Percentiles rank a stretch among this genome's conserved stretches.
phyloP scores from a whole-genome alignment of 1,140 invertebrate species.

The Hydropsyche tenuis region DNA sequence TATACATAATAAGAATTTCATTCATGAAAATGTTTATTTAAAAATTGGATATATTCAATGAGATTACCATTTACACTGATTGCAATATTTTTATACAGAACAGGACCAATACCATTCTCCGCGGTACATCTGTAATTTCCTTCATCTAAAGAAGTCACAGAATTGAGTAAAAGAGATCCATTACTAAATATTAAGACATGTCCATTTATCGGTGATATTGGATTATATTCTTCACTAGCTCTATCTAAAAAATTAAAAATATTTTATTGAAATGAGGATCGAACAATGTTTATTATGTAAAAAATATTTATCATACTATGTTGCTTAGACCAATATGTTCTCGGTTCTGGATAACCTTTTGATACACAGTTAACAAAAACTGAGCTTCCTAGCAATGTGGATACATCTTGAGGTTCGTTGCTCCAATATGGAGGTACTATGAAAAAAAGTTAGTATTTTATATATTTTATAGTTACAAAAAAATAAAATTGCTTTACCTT shows the following conservation, averaged over 20 bases:
- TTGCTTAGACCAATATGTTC: constrained; percentile 68
- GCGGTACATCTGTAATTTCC: constrained; percentile 87
- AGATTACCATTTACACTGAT: constrained; percentile 80
- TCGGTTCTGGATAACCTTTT: constrained; percentile 69
- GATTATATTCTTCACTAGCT: constrained; percentile 43
- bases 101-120: constrained; percentile 82
- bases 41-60: constrained; percentile 6
- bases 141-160: constrained; percentile 76
- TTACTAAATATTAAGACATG: constrained; percentile 62
- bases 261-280: background rate
- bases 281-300: background rate
- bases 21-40: too few relatives aligned
- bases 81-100: constrained; percentile 76
- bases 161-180: constrained; percentile 74
- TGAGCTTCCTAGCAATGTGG: constrained; percentile 66
- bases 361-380: constrained; percentile 70
- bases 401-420: constrained; percentile 68
- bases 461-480: background rate
- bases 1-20: background rate
- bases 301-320: constrained; percentile 58
- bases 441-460: constrained; percentile 1
- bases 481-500: constrained; percentile 61
- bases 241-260: constrained; percentile 20
- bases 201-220: constrained; percentile 41
- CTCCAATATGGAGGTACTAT: constrained; percentile 76